A percentile compares a stretch with the other conserved stretches of the same genome.
Conservation (phyloP, 1,140 invertebrate genomes). For the Halesus radiatus region DNA sequence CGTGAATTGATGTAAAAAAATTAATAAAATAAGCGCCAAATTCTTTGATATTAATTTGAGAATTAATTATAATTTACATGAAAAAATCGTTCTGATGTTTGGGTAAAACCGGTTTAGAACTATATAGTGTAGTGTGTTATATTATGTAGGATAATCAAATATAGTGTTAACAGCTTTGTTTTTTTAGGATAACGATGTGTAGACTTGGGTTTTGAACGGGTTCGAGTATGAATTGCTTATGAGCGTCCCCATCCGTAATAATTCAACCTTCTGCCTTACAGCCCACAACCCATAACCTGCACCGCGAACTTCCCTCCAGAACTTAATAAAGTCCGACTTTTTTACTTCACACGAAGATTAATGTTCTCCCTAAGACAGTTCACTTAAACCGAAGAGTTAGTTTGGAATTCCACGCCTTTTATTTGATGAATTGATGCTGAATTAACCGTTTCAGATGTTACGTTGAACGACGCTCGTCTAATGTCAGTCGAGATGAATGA, state of each 20-base stretch:
- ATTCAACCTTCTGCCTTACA: constrained; percentile 43
- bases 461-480: background rate
- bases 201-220: background rate
- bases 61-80: too few species aligned
- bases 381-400: constrained; percentile 5
- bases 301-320: constrained; percentile 13
- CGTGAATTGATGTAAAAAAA: too few species aligned
- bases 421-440: constrained; percentile 32
- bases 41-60: too few species aligned
- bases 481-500: background rate
- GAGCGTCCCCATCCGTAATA: constrained; percentile 45
- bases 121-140: too few species aligned
- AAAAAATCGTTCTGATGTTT: too few species aligned
- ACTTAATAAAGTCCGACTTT: constrained; percentile 38
- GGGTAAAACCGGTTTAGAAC: too few species aligned
- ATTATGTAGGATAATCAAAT: too few species aligned
- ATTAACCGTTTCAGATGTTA: constrained; percentile 16
- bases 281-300: background rate
- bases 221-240: constrained; percentile 29
- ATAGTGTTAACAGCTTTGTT: too few species aligned
- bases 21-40: too few species aligned
- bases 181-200: background rate
- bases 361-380: constrained; percentile 34
- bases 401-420: constrained; percentile 32
- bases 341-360: constrained; percentile 39